Conservation (phyloP, 2,888 invertebrate genomes). For the Drosophila kanekoi region DNA sequence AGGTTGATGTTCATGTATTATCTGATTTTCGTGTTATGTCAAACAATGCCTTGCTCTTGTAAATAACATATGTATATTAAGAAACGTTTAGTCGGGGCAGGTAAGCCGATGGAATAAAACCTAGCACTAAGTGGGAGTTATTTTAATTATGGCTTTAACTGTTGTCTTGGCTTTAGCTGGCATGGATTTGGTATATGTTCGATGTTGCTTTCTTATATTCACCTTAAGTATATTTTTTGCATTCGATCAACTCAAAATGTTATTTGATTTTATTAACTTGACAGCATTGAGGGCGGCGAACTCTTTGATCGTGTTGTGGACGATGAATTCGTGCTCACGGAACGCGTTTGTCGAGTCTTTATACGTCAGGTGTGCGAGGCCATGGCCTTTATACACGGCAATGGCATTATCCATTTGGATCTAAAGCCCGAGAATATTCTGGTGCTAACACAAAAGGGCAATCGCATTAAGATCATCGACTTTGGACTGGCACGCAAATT, state of each 20-base stretch:
- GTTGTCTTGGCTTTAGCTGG: constrained; percentile 17
- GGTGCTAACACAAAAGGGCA: constrained; percentile 97
- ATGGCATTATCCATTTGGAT: constrained; percentile 98
- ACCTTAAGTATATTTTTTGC: background rate
- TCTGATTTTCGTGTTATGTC: constrained; percentile 80
- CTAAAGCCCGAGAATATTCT: constrained; percentile 99
- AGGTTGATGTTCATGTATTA: constrained; percentile 75
- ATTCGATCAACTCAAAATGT: background rate
- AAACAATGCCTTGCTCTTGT: constrained; percentile 63
- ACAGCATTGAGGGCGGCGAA: constrained; percentile 98
- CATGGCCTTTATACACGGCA: constrained; percentile 97
- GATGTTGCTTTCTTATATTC: background rate
- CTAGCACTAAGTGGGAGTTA: constrained; percentile 14
- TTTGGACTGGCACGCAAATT: constrained; percentile 98
- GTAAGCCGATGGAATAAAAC: constrained; percentile 56
- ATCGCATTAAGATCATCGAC: constrained; percentile 99
- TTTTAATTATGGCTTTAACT: constrained; percentile 19
- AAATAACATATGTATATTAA: constrained; percentile 69
- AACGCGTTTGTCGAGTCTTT: constrained; percentile 97
- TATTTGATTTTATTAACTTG: constrained; percentile 1
- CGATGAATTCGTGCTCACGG: constrained; percentile 98
- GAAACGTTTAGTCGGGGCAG: constrained; percentile 31
- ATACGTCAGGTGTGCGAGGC: constrained; percentile 99
- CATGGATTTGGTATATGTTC: constrained; percentile 16
- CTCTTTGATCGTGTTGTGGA: constrained; percentile 99